Percentiles rank a stretch among this genome's conserved stretches.
phyloP scores from a whole-genome alignment of 2,797 vertebrate genomes.

The Mormyrus proboscirostris region DNA sequence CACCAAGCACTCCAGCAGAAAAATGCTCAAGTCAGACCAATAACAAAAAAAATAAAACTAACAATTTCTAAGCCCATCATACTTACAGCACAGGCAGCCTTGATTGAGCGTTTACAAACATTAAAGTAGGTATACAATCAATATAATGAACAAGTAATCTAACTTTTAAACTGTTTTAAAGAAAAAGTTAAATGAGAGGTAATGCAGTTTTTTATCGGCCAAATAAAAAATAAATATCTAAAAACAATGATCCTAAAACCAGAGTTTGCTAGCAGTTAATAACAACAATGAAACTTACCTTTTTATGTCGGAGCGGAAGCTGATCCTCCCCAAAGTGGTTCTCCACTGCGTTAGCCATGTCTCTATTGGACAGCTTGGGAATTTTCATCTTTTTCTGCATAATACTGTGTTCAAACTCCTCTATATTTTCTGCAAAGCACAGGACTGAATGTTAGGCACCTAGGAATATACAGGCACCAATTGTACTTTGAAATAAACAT shows the following conservation, averaged over 20 bases:
- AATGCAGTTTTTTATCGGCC: background rate
- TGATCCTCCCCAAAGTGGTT: constrained; percentile 90
- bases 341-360: constrained; percentile 83
- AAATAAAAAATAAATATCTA: background rate
- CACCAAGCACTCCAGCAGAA: background rate
- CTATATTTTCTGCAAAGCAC: constrained; percentile 83
- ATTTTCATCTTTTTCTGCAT: constrained; percentile 99
- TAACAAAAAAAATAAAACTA: background rate
- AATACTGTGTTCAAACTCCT: constrained; percentile 96
- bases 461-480: background rate
- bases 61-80: background rate
- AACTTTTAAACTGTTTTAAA: background rate
- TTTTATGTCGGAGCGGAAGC: constrained; percentile 92
- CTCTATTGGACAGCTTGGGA: constrained; percentile 91
- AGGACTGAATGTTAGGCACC: constrained; percentile 56
- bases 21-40: background rate
- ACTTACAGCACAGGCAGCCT: background rate
- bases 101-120: background rate
- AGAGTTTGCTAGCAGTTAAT: background rate
- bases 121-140: background rate
- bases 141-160: background rate
- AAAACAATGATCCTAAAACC: background rate
- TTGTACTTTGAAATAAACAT: background rate
- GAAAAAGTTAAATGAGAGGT: background rate
- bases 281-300: constrained; percentile 63